These are phyloP conservation scores for Caenorhabditis zanzibari DNA, from an alignment of 2,888 invertebrate species.

Conservation along the genomic window DNA sequence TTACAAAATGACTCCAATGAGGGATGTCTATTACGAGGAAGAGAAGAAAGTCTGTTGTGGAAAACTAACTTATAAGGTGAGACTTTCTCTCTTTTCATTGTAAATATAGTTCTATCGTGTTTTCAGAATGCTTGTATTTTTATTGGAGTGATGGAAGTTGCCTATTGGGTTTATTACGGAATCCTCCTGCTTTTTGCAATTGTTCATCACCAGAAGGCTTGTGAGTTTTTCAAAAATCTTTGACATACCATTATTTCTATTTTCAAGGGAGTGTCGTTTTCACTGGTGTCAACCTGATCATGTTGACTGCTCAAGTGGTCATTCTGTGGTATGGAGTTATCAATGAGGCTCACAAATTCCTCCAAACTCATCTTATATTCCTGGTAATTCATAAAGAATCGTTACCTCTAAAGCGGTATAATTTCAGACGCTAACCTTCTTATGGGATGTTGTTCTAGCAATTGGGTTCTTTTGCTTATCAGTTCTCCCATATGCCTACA, in stretches of 20 bases:
- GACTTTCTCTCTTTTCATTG: no score
- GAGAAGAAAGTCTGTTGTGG: slow-evolving; percentile 65
- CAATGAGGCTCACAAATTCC: slow-evolving; percentile 63
- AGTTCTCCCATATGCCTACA: slow-evolving; percentile 66
- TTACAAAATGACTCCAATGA: slow-evolving; percentile 60
- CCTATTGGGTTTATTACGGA: slow-evolving; percentile 71
- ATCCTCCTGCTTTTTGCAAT: slow-evolving; percentile 68
- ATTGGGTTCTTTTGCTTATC: slow-evolving; percentile 65
- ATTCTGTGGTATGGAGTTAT: slow-evolving; percentile 65
- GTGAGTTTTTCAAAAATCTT: slow-evolving; percentile 22
- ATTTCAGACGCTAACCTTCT: slow-evolving; percentile 68
- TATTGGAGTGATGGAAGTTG: slow-evolving; percentile 67
- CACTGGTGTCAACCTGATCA: slow-evolving; percentile 67
- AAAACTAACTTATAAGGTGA: slow-evolving; percentile 61
- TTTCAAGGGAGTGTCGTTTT: slow-evolving; percentile 70
- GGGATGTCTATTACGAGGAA: slow-evolving; percentile 67
- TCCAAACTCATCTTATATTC: slow-evolving; percentile 69
- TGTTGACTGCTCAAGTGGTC: slow-evolving; percentile 67
- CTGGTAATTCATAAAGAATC: slow-evolving; percentile 42
- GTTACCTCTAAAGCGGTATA: neutral
- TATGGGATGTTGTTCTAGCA: slow-evolving; percentile 65
- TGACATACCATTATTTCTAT: neutral
- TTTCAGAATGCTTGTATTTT: slow-evolving; percentile 66
- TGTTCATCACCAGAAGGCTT: slow-evolving; percentile 69
- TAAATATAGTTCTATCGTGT: neutral